Base-by-base conservation (phyloP, 2,888 invertebrate genomes). In the Atethmia centrago region DNA sequence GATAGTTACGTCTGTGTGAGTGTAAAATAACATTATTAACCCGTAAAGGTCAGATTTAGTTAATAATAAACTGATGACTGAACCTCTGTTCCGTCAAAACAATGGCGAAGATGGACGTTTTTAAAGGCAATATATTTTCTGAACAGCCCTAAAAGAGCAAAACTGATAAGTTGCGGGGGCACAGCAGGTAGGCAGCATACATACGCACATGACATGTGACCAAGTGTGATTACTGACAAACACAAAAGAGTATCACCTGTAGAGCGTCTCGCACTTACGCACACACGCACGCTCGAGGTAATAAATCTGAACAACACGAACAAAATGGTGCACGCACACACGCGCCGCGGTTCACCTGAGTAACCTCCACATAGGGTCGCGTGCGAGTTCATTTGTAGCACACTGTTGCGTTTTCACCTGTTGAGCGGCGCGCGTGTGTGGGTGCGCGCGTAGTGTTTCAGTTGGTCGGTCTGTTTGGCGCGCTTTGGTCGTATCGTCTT, bases 391-490 rank as follows among this genome's bases (percentile, higher is more conserved):
- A 92, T 87, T 90, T 92, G 93, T 94, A 91, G 92, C 93, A 93
- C 94, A 95, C 95, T 91, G 91, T 90, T 91, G 93, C 94, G 92
- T 95, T 95, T 95, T 95, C 96, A 95, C 95, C 96, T 96, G 95
- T 94, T 90, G 92, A 90, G 88, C 88, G 88, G 84, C 84, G 88
- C 90, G 93, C 91, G 92, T 89, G 93, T 92, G 94, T 93, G 92
- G 83, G 95, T 95, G 93, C 92, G 92, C 91, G 91, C 84, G 80
- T 86, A 89, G 87, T 90, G 92, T 93, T 92, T 95, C 96, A 95
- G 96, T 95, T 94, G 93, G 90, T 90, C 92, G 91, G 94, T 88
- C 92, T 92, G 93, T 94, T 94, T 93, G 93, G 93, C 93, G 94
- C 95, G 95, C 91, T 93, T 87, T 94, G 93, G 95, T 95, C 94